Conservation (phyloP, 2,888 invertebrate genomes). For the Pristionchus maxplancki region DNA sequence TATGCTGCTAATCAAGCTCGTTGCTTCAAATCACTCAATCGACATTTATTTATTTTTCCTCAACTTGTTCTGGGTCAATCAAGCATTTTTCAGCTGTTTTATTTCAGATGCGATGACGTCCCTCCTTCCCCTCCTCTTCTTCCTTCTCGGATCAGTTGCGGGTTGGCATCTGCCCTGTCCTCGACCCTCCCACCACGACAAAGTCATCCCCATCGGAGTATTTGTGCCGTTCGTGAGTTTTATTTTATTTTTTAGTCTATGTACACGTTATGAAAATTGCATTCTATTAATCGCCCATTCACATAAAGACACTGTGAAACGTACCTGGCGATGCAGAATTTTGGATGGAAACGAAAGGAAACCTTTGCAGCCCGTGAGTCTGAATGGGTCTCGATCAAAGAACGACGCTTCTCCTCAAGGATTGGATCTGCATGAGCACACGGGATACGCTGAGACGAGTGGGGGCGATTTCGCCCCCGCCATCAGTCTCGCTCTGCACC, state of each 20-base stretch:
- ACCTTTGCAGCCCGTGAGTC: neutral
- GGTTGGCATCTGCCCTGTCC: constrained; percentile 31
- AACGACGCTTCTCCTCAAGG: neutral
- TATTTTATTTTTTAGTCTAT: neutral
- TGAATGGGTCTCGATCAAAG: neutral
- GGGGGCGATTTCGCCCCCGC: constrained; percentile 62
- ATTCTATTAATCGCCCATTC: neutral
- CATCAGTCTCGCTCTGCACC: constrained; percentile 69
- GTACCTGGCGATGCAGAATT: neutral
- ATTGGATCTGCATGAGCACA: constrained; percentile 25
- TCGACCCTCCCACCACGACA: constrained; percentile 54
- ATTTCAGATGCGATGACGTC: neutral
- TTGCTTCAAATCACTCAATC: neutral
- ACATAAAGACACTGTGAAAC: neutral
- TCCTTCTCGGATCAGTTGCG: neutral
- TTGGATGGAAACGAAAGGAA: neutral
- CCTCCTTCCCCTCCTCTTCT: neutral
- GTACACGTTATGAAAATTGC: neutral
- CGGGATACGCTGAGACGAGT: neutral
- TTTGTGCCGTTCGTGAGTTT: constrained; percentile 56
- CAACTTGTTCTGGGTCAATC: no score
- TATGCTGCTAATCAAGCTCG: no score
- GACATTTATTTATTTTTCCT: no score
- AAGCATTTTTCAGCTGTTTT: neutral
- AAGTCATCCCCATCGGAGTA: constrained; percentile 64